Evolutionary conservation across 2,113 vertebrate species (phyloP), one percentile per base, ranked within the genome.

Genomic region (Xenopus laevis): DNA sequence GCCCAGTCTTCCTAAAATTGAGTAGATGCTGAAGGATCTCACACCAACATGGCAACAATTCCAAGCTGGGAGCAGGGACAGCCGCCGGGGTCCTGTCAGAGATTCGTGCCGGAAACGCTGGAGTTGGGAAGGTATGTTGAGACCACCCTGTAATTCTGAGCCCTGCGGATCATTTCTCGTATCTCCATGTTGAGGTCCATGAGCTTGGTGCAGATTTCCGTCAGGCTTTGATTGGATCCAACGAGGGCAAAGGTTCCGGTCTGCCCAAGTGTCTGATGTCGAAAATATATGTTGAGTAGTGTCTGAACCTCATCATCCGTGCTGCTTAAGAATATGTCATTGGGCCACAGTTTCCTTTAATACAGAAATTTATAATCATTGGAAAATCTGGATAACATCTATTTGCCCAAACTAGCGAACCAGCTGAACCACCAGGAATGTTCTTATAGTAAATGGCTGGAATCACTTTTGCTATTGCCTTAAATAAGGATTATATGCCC

Each of bases 121-220:
- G 94, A 93, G 84, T 98, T 94, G 82, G 96, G 94, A 78, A 97
- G 94, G 83, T 95, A 97, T 75, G 95, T 80, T 11, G 93, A 91
- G 83, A 97, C 89, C 55, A 95, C 89, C 6, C 93, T 86, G 87
- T 95, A 95, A 79, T 90, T 94, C 84, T 94, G 95, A 52, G 95
- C 93, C 65, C 91, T 85, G 72, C 93, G 87, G 52, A 98, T 95
- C 94, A 95, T 96, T 83, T 96, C 95, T 1, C 94, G 92, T 78
- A 98, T 96, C 87, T 96, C 95, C 60, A 92, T 88, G 52, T 98
- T 98, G 61, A 99, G 91, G 78, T 97, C 95, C 90, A 94, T 98
- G 65, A 99, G 72, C 81, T 92, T 95, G 71, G 87, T 86, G 68
- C 96, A 95, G 84, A 96, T 95, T 79, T 96, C 93, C 0, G 93